Percentiles rank a stretch among this genome's conserved stretches.
phyloP scores from a whole-genome alignment of 2,113 vertebrate genomes.

The Oncorhynchus nerka region DNA sequence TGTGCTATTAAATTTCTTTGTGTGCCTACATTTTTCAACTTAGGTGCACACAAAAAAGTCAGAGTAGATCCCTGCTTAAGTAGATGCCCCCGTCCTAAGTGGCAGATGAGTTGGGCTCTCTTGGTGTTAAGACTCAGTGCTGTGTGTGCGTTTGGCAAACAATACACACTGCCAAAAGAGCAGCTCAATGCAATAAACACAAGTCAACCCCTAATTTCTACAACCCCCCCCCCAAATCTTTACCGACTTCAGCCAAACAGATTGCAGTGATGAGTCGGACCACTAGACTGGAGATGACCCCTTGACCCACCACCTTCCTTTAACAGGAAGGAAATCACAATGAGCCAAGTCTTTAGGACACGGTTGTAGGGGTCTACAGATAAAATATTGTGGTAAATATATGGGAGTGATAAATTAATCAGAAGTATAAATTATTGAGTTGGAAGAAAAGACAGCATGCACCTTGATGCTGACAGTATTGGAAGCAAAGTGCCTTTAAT shows the following conservation, averaged over 20 bases:
- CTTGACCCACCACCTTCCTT: not conserved
- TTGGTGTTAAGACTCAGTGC: no score
- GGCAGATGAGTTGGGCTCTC: no score
- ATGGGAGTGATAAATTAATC: conserved; percentile 17
- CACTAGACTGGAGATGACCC: conserved; percentile 13
- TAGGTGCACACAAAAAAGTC: no score
- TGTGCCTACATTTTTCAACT: no score
- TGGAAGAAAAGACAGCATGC: not conserved
- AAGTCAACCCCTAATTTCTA: conserved; percentile 9
- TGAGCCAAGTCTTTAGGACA: not conserved
- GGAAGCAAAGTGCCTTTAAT: conserved; percentile 72
- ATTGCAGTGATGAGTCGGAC: not conserved
- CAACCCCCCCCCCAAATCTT: conserved; percentile 5
- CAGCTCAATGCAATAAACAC: conserved; percentile 62
- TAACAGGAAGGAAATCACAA: not conserved
- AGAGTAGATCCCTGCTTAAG: no score
- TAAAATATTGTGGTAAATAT: conserved; percentile 49
- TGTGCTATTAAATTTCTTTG: no score
- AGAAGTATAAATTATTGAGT: conserved; percentile 32
- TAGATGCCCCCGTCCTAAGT: no score
- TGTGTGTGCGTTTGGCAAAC: not conserved
- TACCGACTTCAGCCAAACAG: conserved; percentile 5
- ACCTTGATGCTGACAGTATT: conserved; percentile 52
- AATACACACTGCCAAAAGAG: conserved; percentile 23
- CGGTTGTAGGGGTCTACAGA: not conserved